Conservation (phyloP, 2,888 invertebrate species). For the Ophonus ardosiacus region DNA sequence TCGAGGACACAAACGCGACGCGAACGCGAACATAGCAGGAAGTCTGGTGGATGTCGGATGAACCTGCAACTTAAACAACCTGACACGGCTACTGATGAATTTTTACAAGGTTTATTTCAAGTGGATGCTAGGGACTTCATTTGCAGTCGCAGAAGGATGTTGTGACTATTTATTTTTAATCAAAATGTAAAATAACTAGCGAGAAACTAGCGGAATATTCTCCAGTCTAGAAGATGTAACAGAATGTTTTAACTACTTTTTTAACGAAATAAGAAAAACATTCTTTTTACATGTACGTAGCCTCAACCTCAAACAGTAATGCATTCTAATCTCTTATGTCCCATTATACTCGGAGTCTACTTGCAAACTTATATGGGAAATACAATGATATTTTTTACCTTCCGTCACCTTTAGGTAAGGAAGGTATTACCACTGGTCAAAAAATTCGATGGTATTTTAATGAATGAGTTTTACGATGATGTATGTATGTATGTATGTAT, state of each 20-base stretch:
- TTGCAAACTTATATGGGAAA: no score
- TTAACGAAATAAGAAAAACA: not conserved
- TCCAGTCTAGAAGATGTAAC: not conserved
- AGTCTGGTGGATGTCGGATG: constrained; percentile 22
- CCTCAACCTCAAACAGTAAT: no score
- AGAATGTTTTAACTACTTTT: not conserved
- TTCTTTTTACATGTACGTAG: not conserved
- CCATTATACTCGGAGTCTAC: no score
- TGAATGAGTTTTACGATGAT: no score
- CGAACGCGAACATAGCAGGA: constrained; percentile 64
- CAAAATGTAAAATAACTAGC: not conserved
- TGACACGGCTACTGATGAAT: constrained; percentile 11
- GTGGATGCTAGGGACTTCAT: not conserved
- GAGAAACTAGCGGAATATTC: not conserved
- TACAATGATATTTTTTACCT: no score
- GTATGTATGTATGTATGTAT: no score
- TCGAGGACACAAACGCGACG: constrained; percentile 63
- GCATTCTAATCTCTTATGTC: no score
- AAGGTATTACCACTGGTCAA: no score
- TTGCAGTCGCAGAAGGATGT: not conserved
- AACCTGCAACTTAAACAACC: not conserved
- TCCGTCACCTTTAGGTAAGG: no score
- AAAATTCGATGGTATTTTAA: no score
- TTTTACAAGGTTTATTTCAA: constrained; percentile 15
- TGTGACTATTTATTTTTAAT: not conserved